Evolutionary conservation across 1,140 invertebrate species (phyloP), one percentile per base, ranked within the genome.

Genomic region (Latrodectus geometricus): DNA sequence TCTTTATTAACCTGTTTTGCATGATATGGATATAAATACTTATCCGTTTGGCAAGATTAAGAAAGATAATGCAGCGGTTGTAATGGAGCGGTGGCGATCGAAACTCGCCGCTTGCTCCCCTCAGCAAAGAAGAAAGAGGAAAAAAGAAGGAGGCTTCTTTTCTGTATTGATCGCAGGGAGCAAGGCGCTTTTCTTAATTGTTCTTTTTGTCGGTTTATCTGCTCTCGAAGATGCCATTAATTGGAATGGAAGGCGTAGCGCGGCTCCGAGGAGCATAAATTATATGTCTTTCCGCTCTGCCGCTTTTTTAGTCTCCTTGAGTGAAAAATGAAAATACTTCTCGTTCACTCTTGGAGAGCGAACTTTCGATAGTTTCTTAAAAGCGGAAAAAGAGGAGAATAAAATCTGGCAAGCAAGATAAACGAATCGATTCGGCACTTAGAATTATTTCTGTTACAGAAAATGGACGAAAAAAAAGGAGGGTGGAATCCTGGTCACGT

Each of bases 121-220:
- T 52, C 50, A 54, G 70, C 70, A 14, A 12, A 56, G 52, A 76
- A 56, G 74, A 76, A 76, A 52, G 17, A 17, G 56, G 61, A 78
- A 78, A 78, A 78, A 66, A 15, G 76, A n/a, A 61, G 74, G 61
- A 20, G 35, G 65, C 49, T 84, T 68, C 20, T 76, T 54, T 75
- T 76, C 48, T 49, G 35, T 68, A 15, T 52, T 14, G 48, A 54
- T 72, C 72, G 72, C 48, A 70, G 66, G 82, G 66, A 72, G 65
- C n/a, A 21, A 48, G 80, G 70, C 72, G 80, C 73, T 85, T 85
- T 85, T 85, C 83, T 86, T 86, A 86, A 86, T 86, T 86, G 83
- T 86, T 74, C 81, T 86, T 86, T 86, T 86, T 86, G 83, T 78
- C 52, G 83, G 83, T 86, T 86, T 86, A 86, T 86, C 83, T 78